A percentile compares a stretch with the other conserved stretches of the same genome.
Evolutionary conservation across 2,113 vertebrate species (phyloP).

Genomic region (Coptodon bakossiorum): DNA sequence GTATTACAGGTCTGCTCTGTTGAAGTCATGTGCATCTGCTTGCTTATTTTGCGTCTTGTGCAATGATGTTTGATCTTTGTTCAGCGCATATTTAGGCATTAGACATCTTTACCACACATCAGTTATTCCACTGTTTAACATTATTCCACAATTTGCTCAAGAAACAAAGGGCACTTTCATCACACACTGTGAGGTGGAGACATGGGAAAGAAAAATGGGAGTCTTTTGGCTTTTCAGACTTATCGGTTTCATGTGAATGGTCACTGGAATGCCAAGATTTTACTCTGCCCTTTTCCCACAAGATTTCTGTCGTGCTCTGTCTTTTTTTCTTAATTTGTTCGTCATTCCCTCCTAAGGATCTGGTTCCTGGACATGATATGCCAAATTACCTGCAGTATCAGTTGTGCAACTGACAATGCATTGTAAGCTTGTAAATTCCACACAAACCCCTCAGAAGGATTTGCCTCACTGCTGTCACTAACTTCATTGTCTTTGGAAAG

Average conservation of each 20-base stretch:
- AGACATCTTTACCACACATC: slow-evolving; percentile 41
- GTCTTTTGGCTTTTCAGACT: slow-evolving; percentile 65
- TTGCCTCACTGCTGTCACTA: slow-evolving; percentile 51
- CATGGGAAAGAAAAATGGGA: slow-evolving; percentile 53
- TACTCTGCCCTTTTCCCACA: slow-evolving; percentile 77
- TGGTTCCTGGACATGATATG: slow-evolving; percentile 76
- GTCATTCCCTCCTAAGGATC: slow-evolving; percentile 69
- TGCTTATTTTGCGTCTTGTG: background rate
- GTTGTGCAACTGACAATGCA: slow-evolving; percentile 66
- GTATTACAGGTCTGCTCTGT: background rate
- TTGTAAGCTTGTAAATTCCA: slow-evolving; percentile 71
- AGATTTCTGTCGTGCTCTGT: slow-evolving; percentile 53
- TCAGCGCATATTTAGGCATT: background rate
- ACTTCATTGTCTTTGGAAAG: slow-evolving; percentile 74
- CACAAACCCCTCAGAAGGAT: slow-evolving; percentile 63
- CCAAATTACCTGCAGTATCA: slow-evolving; percentile 77
- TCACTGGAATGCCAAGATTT: slow-evolving; percentile 69
- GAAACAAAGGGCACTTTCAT: slow-evolving; percentile 67
- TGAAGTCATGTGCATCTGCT: slow-evolving; percentile 8
- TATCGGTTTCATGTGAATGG: slow-evolving; percentile 74
- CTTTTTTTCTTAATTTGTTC: slow-evolving; percentile 66
- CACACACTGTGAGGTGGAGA: slow-evolving; percentile 33
- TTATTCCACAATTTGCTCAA: slow-evolving; percentile 35
- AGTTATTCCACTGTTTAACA: slow-evolving; percentile 53
- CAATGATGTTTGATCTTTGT: slow-evolving; percentile 24